Conservation (phyloP, 2,797 vertebrate species). For the Danio aesculapii region DNA sequence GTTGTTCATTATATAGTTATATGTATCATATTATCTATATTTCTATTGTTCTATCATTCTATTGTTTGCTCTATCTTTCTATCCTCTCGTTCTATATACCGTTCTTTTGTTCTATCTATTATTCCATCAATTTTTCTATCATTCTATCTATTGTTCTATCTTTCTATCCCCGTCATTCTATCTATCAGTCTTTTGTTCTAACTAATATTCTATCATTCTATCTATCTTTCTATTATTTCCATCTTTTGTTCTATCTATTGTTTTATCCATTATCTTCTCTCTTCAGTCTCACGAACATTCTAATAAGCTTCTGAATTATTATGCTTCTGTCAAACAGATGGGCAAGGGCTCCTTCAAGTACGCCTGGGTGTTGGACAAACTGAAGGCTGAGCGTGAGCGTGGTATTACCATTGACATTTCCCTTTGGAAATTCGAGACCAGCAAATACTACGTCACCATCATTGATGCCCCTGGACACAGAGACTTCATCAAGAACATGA, state of each 20-base stretch:
- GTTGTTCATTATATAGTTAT: no score
- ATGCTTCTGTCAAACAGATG: constrained; percentile 70
- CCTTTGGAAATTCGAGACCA: constrained; percentile 85
- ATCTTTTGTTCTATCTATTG: no score
- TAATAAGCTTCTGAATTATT: neutral
- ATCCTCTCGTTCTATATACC: no score
- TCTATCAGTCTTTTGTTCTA: neutral
- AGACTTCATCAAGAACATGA: constrained; percentile 90
- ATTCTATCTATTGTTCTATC: no score
- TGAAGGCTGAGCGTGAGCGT: constrained; percentile 84
- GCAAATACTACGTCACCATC: constrained; percentile 83
- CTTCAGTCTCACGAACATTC: neutral
- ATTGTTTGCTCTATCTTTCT: no score
- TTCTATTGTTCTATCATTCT: no score
- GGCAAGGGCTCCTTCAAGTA: constrained; percentile 88
- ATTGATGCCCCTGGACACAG: constrained; percentile 84
- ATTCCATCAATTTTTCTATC: no score
- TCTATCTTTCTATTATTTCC: neutral
- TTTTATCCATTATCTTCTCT: neutral
- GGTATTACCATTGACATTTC: constrained; percentile 86
- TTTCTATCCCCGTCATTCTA: neutral
- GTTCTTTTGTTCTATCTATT: neutral
- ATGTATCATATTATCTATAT: no score
- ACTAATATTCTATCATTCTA: neutral
- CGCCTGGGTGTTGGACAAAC: constrained; percentile 85